Conservation (phyloP, 2,888 invertebrate genomes). For the Fragum whitleyi region DNA sequence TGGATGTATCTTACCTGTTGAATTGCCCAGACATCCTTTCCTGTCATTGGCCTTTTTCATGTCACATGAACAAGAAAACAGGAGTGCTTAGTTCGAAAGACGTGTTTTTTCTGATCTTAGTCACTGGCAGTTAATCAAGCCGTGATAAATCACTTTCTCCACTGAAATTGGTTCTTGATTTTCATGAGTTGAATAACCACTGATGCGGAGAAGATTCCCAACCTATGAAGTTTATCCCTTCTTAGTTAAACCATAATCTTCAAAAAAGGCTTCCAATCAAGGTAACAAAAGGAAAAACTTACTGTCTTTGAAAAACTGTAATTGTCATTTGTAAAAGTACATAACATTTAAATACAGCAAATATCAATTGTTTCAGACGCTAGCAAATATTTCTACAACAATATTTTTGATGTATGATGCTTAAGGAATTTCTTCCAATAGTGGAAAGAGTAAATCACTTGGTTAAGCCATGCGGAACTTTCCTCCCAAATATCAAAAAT, state of each 20-base stretch:
- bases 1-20: slow-evolving; percentile 53
- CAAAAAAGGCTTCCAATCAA: too few species aligned
- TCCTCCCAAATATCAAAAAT: slow-evolving; percentile 27
- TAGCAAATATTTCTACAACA: too few species aligned
- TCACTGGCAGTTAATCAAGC: slow-evolving; percentile 41
- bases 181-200: slow-evolving; percentile 44
- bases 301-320: too few species aligned
- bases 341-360: too few species aligned
- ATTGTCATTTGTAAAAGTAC: too few species aligned
- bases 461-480: slow-evolving; percentile 7
- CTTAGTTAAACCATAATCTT: background rate
- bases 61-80: slow-evolving; percentile 40
- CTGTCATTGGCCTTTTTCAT: slow-evolving; percentile 31
- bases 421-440: background rate
- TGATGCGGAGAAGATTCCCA: slow-evolving; percentile 41
- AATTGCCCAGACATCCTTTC: slow-evolving; percentile 19
- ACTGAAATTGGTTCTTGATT: slow-evolving; percentile 57
- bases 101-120: slow-evolving; percentile 43
- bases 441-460: slow-evolving; percentile 2
- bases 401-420: background rate
- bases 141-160: slow-evolving; percentile 55
- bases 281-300: too few species aligned
- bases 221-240: slow-evolving; percentile 24
- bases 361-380: too few species aligned
- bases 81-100: slow-evolving; percentile 47